These are phyloP conservation scores for Hesperia comma DNA, from an alignment of 2,888 invertebrate genomes.

Conservation along the genomic window DNA sequence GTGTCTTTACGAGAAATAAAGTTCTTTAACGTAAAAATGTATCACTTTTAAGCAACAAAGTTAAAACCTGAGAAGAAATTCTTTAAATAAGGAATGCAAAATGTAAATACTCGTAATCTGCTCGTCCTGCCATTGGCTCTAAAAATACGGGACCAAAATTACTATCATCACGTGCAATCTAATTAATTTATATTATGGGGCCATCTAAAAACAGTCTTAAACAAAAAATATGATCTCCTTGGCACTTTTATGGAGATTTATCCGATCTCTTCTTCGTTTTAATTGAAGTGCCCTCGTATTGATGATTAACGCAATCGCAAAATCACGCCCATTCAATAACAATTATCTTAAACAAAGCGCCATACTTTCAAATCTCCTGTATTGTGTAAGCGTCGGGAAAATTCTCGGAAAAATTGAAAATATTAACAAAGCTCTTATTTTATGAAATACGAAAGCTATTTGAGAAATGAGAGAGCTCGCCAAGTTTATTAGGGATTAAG, in stretches of 20 bases:
- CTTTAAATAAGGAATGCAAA: too few species aligned
- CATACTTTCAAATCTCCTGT: conserved; percentile 8
- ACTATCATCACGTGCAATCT: too few species aligned
- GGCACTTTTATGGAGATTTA: neutral
- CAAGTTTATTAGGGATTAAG: conserved; percentile 28
- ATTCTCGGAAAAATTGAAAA: conserved; percentile 31
- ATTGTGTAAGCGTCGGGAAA: conserved; percentile 14
- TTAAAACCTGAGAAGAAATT: too few species aligned
- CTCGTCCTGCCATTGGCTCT: too few species aligned
- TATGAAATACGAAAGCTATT: conserved; percentile 40
- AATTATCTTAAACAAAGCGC: conserved; percentile 14
- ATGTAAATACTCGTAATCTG: too few species aligned
- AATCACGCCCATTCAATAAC: conserved; percentile 12
- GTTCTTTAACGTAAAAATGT: too few species aligned
- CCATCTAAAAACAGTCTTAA: too few species aligned
- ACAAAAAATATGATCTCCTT: too few species aligned
- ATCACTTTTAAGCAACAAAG: too few species aligned
- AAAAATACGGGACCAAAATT: too few species aligned
- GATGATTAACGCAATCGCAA: conserved; percentile 1
- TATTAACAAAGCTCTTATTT: conserved; percentile 41
- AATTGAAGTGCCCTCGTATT: neutral
- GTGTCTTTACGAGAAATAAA: too few species aligned
- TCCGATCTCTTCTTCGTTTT: neutral
- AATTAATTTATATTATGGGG: too few species aligned
- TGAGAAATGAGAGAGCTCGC: conserved; percentile 28